Evolutionary conservation across 2,888 invertebrate species (phyloP).

Genomic region (Euzophera pinguis): DNA sequence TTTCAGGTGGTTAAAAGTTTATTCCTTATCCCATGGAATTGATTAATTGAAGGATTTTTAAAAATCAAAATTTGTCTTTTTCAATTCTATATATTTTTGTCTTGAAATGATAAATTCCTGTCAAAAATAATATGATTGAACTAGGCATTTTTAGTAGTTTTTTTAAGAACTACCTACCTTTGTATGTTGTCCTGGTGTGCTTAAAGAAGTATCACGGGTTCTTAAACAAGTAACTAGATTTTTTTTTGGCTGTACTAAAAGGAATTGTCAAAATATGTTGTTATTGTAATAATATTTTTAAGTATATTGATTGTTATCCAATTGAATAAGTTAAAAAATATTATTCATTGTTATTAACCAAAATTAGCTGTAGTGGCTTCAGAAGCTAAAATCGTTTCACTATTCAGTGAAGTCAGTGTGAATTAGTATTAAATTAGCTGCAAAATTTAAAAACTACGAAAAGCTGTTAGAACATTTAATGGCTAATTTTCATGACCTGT

Average conservation of each 20-base stretch:
- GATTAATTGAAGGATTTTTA: no score
- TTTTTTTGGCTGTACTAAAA: conserved; percentile 15
- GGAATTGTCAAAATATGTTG: conserved; percentile 35
- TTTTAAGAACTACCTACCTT: no score
- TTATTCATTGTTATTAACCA: not conserved
- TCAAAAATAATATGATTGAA: no score
- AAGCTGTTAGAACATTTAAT: conserved; percentile 1
- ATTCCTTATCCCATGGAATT: no score
- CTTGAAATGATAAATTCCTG: no score
- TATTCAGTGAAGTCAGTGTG: not conserved
- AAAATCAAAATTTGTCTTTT: no score
- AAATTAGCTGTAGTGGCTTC: not conserved
- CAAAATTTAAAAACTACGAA: conserved; percentile 2
- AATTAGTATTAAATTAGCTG: not conserved
- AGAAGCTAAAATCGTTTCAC: not conserved
- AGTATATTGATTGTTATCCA: not conserved
- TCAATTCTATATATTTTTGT: no score
- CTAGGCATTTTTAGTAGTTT: no score
- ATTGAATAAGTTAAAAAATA: conserved; percentile 10
- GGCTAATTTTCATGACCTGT: conserved; percentile 10
- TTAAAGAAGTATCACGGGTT: no score
- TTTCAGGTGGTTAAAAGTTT: no score
- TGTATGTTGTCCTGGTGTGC: no score
- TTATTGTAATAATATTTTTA: conserved; percentile 19
- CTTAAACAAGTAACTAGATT: no score